Percentiles rank a stretch among this genome's conserved stretches.
Evolutionary conservation across 2,888 invertebrate genomes (phyloP).

Genomic region (Lymantria monacha): DNA sequence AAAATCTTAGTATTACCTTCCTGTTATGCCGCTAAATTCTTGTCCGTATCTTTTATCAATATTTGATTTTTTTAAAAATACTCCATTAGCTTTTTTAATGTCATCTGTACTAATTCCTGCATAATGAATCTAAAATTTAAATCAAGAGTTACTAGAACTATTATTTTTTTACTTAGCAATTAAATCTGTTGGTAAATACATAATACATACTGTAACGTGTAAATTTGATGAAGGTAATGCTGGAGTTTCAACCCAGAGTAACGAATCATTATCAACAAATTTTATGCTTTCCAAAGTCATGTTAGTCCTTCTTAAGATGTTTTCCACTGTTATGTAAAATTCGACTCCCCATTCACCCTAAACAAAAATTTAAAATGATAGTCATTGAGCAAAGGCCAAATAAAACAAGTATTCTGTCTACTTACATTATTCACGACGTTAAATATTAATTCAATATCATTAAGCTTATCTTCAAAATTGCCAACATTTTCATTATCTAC

Average conservation of each 20-base stretch:
- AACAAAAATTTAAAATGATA: neutral
- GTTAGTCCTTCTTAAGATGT: slow-evolving; percentile 12
- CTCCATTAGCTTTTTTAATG: neutral
- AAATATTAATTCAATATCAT: slow-evolving; percentile 23
- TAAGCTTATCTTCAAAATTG: slow-evolving; percentile 14
- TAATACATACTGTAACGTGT: slow-evolving; percentile 42
- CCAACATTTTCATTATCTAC: slow-evolving; percentile 13
- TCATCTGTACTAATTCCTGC: slow-evolving; percentile 37
- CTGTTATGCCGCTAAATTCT: slow-evolving; percentile 57
- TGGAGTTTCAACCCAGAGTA: too few species aligned
- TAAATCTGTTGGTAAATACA: neutral
- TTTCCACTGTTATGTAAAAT: slow-evolving; percentile 30
- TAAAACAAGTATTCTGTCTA: neutral
- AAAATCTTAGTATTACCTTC: slow-evolving; percentile 28
- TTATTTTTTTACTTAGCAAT: neutral
- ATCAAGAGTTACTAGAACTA: neutral
- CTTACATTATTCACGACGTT: slow-evolving; percentile 31
- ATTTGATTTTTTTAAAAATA: neutral
- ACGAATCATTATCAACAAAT: too few species aligned
- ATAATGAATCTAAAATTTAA: too few species aligned
- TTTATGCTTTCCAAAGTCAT: slow-evolving; percentile 29
- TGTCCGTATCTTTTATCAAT: slow-evolving; percentile 38
- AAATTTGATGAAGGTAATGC: too few species aligned
- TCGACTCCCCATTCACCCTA: slow-evolving; percentile 42
- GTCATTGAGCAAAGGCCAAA: too few species aligned